Base-by-base conservation (phyloP, 2,888 invertebrate genomes). In the Choristoneura rosaceana region DNA sequence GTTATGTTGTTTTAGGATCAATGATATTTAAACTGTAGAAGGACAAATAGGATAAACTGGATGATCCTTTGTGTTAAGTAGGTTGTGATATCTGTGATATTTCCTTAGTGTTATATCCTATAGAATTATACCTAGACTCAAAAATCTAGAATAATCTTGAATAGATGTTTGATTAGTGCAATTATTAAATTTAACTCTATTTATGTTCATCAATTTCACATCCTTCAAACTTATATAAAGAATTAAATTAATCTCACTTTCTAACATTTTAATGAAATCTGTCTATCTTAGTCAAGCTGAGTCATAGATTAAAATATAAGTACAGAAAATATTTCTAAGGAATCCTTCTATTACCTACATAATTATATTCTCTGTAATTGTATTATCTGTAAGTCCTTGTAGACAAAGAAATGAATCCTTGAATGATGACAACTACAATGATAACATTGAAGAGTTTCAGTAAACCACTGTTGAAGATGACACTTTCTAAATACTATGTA, bases 401-500 rank as follows among this genome's bases (percentile, higher is more conserved):
- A 25, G 45, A 45, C 43, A 62, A 62, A 45, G 62, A 61, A 43
- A 38, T 43, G 10, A 10, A 41, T 43, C 17, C 41, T 17, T 61
- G 17, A 25, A 25, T 14, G 10, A 17, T 17, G n/a, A n/a, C n/a
- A n/a, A n/a, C n/a, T n/a, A n/a, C n/a, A n/a, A n/a, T n/a, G 43
- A 62, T 43, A 33, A 14, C 43, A 38, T 15, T 52, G 4, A 17
- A 47, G 38, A 61, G 55, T 45, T 38, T 7, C 25, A 25, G 25
- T 61, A n/a, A 14, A 60, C 60, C 33, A 65, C 15, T 45, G 43
- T 62, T 62, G 17, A 58, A 38, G 71, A 60, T 71, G 59, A 65
- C 70, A 74, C 75, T 74, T 75, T 74, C 75, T 70, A 68, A 63
- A 67, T 34, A 64, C 45, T 41, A 43, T 43, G 38, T 47, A 47